phyloP scores from a whole-genome alignment of 2,797 vertebrate genomes.

The Chaetodon trifasciatus region DNA sequence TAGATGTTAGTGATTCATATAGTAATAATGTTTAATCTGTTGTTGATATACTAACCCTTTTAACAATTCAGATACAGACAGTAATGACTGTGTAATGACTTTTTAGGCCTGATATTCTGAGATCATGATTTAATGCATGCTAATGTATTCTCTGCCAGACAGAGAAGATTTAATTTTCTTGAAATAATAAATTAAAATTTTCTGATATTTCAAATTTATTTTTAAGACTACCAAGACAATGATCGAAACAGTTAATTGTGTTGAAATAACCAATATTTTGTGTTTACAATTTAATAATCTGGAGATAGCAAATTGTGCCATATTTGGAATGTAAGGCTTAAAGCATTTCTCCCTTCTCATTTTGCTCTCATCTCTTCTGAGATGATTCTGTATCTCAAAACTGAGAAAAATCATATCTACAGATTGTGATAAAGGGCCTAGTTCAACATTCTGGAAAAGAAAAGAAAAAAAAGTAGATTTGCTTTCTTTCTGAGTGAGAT shows the following conservation, averaged over 20 bases:
- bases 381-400: too few relatives aligned
- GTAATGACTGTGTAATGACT: background rate
- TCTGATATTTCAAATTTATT: background rate
- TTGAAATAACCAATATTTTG: background rate
- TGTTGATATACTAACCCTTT: conserved; percentile 8
- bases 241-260: background rate
- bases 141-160: background rate
- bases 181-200: background rate
- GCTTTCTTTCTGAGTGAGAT: background rate
- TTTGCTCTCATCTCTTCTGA: too few relatives aligned
- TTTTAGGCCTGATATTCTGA: conserved; percentile 9
- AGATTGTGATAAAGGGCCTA: background rate
- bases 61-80: background rate
- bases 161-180: background rate
- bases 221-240: background rate
- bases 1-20: background rate
- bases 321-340: too few relatives aligned
- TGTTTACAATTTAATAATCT: background rate
- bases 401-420: too few relatives aligned
- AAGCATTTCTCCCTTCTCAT: too few relatives aligned
- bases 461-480: background rate
- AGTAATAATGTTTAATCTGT: background rate
- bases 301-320: background rate
- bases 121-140: background rate
- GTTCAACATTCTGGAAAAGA: background rate